Conservation (phyloP, 2,797 vertebrate species). For the Setipinna tenuifilis region DNA sequence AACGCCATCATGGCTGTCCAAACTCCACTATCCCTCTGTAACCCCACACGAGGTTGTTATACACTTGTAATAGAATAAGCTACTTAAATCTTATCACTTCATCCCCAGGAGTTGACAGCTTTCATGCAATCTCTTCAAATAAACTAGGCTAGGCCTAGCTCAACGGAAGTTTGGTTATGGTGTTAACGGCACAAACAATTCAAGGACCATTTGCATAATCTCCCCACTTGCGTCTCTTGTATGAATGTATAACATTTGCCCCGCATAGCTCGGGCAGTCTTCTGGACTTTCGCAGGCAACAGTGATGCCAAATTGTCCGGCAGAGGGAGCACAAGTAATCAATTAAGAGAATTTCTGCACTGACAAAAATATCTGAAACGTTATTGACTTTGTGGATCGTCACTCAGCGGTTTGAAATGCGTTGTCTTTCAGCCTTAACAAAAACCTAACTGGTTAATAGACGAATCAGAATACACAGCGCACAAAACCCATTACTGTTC, state of each 20-base stretch:
- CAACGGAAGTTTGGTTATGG: neutral
- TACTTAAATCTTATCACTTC: neutral
- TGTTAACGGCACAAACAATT: neutral
- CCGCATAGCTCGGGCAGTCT: neutral
- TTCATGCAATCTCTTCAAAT: neutral
- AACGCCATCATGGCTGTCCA: neutral
- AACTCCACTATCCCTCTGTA: neutral
- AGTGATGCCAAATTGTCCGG: constrained; percentile 61
- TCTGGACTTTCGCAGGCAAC: neutral
- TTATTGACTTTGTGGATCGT: constrained; percentile 37
- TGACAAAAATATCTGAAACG: constrained; percentile 57
- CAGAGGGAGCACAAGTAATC: constrained; percentile 83
- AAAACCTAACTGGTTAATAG: neutral
- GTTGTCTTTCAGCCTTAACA: neutral
- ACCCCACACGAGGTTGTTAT: neutral
- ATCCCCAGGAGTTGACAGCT: neutral
- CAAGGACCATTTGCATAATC: neutral
- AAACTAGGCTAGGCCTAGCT: neutral
- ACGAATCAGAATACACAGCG: neutral
- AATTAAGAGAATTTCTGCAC: constrained; percentile 52
- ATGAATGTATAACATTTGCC: neutral
- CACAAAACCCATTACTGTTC: neutral
- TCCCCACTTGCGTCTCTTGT: neutral
- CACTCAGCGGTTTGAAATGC: neutral
- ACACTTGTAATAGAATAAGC: neutral